Base-by-base conservation (phyloP, 2,797 vertebrate genomes). In the Remorina albescens region DNA sequence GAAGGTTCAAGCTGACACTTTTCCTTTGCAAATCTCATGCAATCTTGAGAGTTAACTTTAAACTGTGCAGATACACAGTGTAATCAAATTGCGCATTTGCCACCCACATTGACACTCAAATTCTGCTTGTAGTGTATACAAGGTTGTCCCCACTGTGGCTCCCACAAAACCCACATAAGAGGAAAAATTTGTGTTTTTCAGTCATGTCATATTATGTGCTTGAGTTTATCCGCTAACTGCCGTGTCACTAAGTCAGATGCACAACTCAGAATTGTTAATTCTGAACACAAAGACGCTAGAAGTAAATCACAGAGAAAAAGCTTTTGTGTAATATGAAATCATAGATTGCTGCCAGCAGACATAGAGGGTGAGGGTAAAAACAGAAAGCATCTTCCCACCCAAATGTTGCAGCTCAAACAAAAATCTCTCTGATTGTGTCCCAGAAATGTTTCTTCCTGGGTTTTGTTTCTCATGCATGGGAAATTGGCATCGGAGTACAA, bases 51-150 rank as follows among this genome's bases (percentile, higher is more conserved):
- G 74, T 82, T 88, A 87, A 87, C 72, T 81, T 84, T 60, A 84
- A 89, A 74, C 60, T 26, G 58, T 46, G 26, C 26, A 67, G 73
- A 87, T 75, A 81, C 56, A 80, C 80, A 87, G 64, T 65, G 81
- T 76, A 81, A 86, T 84, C 85, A 85, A 86, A 90, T 34, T 85
- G 75, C 36, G 25, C 76, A 74, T 77, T 85, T 26, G 66, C 87
- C 87, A 90, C 89, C 89, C 90, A 90, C 83, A 84, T 80, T 82
- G 87, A 78, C 68, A 54, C 37, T 39, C 67, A 75, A 64, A 76
- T 79, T 56, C 72, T 69, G 36, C 70, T 42, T 47, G 67, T 56
- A 18, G 42, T 76, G 73, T 72, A 32, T 74, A 82, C 78, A 83
- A 37, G 5, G n/a, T 47, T 81, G 76, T 84, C 55, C 66, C 74